Conservation (phyloP, 2,113 vertebrate species). For the Ochotona curzoniae region DNA sequence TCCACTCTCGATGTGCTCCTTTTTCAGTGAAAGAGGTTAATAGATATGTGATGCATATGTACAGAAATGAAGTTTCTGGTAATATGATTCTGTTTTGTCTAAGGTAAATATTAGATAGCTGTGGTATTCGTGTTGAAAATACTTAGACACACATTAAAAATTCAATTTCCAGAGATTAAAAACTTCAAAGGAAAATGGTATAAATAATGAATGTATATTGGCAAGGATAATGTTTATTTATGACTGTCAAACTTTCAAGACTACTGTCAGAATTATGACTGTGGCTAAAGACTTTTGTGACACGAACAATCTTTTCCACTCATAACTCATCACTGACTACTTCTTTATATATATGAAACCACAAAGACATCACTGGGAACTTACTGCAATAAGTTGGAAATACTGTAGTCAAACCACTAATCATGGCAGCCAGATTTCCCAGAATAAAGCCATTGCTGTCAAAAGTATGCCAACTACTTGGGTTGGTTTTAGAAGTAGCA, state of each 20-base stretch:
- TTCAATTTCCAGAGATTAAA: background rate
- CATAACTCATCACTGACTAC: background rate
- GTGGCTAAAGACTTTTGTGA: background rate
- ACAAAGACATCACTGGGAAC: constrained; percentile 49
- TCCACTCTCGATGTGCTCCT: background rate
- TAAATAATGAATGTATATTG: constrained; percentile 38
- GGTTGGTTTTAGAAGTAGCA: constrained; percentile 43
- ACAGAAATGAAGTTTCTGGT: background rate
- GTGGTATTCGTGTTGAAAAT: background rate
- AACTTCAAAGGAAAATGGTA: constrained; percentile 8
- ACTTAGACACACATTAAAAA: background rate
- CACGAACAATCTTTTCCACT: constrained; percentile 28
- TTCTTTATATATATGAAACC: constrained; percentile 60
- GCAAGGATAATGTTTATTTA: constrained; percentile 13
- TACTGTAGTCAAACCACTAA: constrained; percentile 69
- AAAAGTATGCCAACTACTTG: constrained; percentile 54
- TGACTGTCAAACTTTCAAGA: constrained; percentile 39
- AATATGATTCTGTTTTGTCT: constrained; percentile 5
- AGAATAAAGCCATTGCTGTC: constrained; percentile 59
- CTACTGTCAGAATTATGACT: constrained; percentile 16
- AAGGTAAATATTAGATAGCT: background rate
- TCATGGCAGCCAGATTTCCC: constrained; percentile 64
- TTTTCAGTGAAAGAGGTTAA: background rate
- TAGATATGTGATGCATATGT: too few relatives aligned
- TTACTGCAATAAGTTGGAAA: constrained; percentile 49